Evolutionary conservation across 2,888 invertebrate species (phyloP), one percentile per base, ranked within the genome.

Genomic region (Rhabditoides inermis): DNA sequence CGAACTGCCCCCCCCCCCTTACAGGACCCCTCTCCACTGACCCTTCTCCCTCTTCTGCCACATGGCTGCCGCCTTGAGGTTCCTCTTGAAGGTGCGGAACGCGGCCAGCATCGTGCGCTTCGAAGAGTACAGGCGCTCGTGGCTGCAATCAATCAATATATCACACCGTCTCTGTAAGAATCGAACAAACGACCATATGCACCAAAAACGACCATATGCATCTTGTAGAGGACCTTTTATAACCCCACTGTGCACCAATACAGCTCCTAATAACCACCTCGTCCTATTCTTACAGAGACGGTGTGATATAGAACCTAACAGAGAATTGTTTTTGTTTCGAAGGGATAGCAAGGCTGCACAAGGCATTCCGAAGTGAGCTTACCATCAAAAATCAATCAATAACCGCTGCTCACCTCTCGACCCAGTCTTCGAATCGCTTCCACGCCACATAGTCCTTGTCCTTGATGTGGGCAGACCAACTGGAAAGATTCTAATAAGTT

Each of bases 71-170:
- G 60, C 52, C 12, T 56, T 59, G 39, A 68, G 53, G 41, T 74
- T 74, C 32, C 60, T 54, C 51, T 70, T 70, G 64, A 70, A 74
- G 30, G 66, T 56, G 23, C 60, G 65, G 63, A 74, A 75, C 15
- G 70, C 60, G 22, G 68, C 63, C 18, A 68, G 58, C 2, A 64
- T 62, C 36, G 72, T 68, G 20, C 62, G 55, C 49, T 70, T 73
- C 45, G 54, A 45, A 15, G 47, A 32, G 55, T 74, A 74, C n/a
- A 47, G 56, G 45, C 66, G 68, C 5, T 64, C 56, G 53, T 65
- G 62, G 30, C 70, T 68, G 48, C 6, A 56, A 57, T 26, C n/a
- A 20, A 47, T n/a, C 3, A 10, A 47, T 37, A n/a, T n/a, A n/a
- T n/a, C n/a, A n/a, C n/a, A n/a, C n/a, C n/a, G n/a, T n/a, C n/a